Evolutionary conservation across 2,888 invertebrate genomes (phyloP).

Genomic region (Rotaria magnacalcarata): DNA sequence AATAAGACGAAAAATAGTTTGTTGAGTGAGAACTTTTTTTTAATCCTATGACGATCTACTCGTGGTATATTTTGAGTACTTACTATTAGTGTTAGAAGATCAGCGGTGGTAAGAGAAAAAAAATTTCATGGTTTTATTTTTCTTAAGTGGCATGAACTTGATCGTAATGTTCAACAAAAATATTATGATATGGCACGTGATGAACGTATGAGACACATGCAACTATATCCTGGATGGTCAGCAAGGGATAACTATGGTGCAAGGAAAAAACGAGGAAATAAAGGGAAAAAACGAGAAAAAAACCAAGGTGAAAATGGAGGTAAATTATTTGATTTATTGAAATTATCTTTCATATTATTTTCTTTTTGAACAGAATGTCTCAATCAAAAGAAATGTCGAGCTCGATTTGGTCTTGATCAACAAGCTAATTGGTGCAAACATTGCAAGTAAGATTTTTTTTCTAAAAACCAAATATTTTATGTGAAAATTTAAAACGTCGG

Average conservation of each 20-base stretch:
- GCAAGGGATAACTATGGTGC: constrained; percentile 99
- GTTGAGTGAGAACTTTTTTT: too few species aligned
- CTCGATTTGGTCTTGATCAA: constrained; percentile 94
- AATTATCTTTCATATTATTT: background rate
- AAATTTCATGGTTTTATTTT: background rate
- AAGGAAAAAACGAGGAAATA: constrained; percentile 95
- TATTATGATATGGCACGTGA: constrained; percentile 99
- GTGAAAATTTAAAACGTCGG: too few species aligned
- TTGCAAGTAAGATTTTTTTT: constrained; percentile 65
- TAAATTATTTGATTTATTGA: background rate
- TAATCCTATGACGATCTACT: too few species aligned
- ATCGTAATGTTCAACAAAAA: constrained; percentile 98
- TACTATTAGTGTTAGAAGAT: too few species aligned
- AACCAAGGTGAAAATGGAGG: constrained; percentile 41
- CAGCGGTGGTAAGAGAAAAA: too few species aligned
- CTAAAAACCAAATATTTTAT: too few species aligned
- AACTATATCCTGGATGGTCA: constrained; percentile 99
- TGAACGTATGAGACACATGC: constrained; percentile 98
- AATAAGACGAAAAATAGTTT: too few species aligned
- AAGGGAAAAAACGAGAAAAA: constrained; percentile 72
- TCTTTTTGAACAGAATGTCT: background rate
- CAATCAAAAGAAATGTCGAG: constrained; percentile 74
- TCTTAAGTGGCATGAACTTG: constrained; percentile 86
- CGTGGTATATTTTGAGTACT: too few species aligned
- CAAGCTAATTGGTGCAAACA: constrained; percentile 99